Base-by-base conservation (phyloP, 2,888 invertebrate genomes). In the Chrysotoxum bicinctum region DNA sequence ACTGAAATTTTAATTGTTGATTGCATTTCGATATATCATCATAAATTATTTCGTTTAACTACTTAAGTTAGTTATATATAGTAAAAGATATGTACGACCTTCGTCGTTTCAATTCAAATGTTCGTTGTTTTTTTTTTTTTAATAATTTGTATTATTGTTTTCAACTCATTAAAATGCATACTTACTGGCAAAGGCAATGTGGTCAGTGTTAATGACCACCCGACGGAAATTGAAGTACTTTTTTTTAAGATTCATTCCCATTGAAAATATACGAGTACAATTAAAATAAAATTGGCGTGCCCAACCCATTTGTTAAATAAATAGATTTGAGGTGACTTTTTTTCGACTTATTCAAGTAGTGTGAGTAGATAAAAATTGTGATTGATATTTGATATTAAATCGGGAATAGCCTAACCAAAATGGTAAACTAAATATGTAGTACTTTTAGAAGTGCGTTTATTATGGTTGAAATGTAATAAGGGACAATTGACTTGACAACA, bases 111-210 rank as follows among this genome's bases (percentile, higher is more conserved):
- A 43, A 43, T 45, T 45, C 30, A 26, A 45, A 30, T 32, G 16
- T 40, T 4, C 12, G 30, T 40, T 40, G 23, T 45, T 64, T 12
- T 45, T 16, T 12, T 30, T 19, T 45, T n/a, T 40, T 37, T 14
- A 14, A 14, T n/a, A n/a, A n/a, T 43, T 10, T 16, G 3, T 30
- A 16, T 30, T 40, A 60, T 40, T 10, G 3, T 45, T 64, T 45
- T 19, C 14, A 64, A 45, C 16, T 32, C 26, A 64, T 64, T 64
- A 19, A 45, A 64, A 64, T 43, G 6, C 64, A 64, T 45, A 64
- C 62, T 45, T 45, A 30, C 43, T 43, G 14, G 30, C 3, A 64
- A 30, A 45, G 43, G 30, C 8, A 64, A 32, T 64, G 30, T 45
- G 45, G 12, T 30, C 19, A 30, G 64, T 45, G 64, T 19, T 45